phyloP scores from a whole-genome alignment of 1,140 invertebrate genomes.

The Aricia agestis region DNA sequence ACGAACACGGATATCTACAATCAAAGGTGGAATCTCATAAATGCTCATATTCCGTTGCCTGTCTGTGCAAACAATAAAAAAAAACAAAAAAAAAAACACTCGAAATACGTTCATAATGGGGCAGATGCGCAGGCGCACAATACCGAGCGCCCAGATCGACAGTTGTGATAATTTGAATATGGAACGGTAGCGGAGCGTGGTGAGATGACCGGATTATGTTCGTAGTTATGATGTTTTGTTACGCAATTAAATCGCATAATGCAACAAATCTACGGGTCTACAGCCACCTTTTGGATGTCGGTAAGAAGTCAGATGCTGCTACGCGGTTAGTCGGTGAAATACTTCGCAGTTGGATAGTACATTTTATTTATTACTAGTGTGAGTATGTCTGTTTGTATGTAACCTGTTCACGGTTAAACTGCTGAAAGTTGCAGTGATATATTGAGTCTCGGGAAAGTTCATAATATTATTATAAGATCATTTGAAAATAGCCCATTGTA shows the following conservation, averaged over 20 bases:
- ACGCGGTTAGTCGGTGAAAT: no score
- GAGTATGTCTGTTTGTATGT: no score
- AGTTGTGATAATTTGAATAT: conserved; percentile 71
- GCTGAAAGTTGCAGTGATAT: no score
- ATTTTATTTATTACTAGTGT: no score
- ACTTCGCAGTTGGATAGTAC: no score
- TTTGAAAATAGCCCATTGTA: no score
- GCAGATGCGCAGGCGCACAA: conserved; percentile 60
- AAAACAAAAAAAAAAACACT: conserved; percentile 40
- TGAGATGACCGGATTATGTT: conserved; percentile 22
- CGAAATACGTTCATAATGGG: conserved; percentile 57
- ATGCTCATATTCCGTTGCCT: background rate
- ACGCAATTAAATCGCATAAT: background rate
- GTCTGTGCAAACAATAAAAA: conserved; percentile 35
- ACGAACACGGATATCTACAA: background rate
- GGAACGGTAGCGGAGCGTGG: conserved; percentile 53
- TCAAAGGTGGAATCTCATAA: background rate
- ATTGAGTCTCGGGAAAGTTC: no score
- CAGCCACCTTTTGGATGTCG: no score
- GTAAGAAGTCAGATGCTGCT: no score
- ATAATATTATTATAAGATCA: no score
- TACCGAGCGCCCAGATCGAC: conserved; percentile 56
- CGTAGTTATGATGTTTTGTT: conserved; percentile 16
- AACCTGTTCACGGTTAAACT: no score
- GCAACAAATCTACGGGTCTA: no score